Evolutionary conservation across 2,113 vertebrate genomes (phyloP).

Genomic region (Phainopepla nitens): DNA sequence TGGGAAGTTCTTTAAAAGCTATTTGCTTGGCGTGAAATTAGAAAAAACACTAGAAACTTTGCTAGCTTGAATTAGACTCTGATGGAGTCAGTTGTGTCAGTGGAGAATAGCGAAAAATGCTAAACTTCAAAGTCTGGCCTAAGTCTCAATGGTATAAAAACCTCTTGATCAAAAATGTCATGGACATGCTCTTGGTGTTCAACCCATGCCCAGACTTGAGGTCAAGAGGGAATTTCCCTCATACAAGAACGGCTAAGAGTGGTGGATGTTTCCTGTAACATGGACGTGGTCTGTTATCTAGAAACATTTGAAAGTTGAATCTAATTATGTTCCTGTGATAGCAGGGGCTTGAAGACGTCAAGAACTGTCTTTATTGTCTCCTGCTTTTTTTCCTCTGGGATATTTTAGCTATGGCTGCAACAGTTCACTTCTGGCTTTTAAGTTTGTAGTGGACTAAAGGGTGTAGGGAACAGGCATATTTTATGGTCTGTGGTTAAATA

Average conservation of each 20-base stretch:
- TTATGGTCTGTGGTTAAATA: neutral
- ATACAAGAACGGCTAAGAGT: neutral
- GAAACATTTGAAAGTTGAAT: neutral
- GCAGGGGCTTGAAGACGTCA: neutral
- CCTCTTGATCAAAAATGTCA: neutral
- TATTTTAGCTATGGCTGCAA: neutral
- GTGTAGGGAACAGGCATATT: neutral
- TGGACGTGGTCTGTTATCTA: neutral
- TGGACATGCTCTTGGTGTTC: neutral
- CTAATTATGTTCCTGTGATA: neutral
- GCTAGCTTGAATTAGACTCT: neutral
- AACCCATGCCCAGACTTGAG: neutral
- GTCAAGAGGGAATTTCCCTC: neutral
- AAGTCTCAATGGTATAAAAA: neutral
- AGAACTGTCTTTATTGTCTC: neutral
- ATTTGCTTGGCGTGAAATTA: neutral
- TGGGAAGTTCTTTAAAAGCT: neutral
- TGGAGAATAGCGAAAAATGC: neutral
- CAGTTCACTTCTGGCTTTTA: neutral
- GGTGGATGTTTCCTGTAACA: neutral
- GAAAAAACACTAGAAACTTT: neutral
- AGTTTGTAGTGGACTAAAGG: neutral
- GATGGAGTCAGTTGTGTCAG: neutral
- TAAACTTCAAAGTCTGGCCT: neutral
- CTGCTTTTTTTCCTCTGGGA: neutral